Percentiles rank a stretch among this genome's conserved stretches.
Evolutionary conservation across 2,888 invertebrate genomes (phyloP).

Genomic region (Ophraella communa): DNA sequence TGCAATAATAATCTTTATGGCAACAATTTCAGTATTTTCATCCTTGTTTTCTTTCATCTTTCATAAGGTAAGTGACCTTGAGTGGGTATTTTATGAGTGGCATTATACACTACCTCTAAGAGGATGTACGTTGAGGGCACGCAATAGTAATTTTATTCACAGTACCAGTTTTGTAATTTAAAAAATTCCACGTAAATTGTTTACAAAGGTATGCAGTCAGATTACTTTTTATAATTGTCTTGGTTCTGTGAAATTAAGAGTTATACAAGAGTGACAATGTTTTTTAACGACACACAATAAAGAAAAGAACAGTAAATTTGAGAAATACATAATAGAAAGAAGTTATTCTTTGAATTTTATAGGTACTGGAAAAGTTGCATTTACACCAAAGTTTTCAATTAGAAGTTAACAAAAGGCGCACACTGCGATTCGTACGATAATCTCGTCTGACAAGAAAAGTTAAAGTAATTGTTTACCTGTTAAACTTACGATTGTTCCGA

Average conservation of each 20-base stretch:
- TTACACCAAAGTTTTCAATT: too few relatives aligned
- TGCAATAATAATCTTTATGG: background rate
- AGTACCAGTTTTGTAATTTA: constrained; percentile 18
- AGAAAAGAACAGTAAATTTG: background rate
- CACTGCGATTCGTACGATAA: too few relatives aligned
- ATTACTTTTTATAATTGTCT: background rate
- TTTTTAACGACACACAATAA: background rate
- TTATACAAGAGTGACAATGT: background rate
- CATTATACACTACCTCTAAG: constrained; percentile 11
- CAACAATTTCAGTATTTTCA: background rate
- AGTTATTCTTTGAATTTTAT: too few relatives aligned
- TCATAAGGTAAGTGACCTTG: constrained; percentile 8
- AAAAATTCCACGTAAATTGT: constrained; percentile 10
- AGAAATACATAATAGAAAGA: background rate
- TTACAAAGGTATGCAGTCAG: background rate
- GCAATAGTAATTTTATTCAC: constrained; percentile 23
- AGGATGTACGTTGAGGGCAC: constrained; percentile 5
- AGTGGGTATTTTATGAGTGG: constrained; percentile 8
- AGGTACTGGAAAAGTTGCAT: too few relatives aligned
- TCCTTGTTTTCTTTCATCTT: background rate
- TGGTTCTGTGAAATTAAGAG: background rate
- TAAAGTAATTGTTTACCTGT: too few relatives aligned
- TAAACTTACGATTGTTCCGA: too few relatives aligned
- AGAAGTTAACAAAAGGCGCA: too few relatives aligned
- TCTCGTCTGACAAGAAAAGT: too few relatives aligned